These are phyloP conservation scores for Polietes domitor DNA, from an alignment of 2,888 invertebrate species.

Conservation along the genomic window DNA sequence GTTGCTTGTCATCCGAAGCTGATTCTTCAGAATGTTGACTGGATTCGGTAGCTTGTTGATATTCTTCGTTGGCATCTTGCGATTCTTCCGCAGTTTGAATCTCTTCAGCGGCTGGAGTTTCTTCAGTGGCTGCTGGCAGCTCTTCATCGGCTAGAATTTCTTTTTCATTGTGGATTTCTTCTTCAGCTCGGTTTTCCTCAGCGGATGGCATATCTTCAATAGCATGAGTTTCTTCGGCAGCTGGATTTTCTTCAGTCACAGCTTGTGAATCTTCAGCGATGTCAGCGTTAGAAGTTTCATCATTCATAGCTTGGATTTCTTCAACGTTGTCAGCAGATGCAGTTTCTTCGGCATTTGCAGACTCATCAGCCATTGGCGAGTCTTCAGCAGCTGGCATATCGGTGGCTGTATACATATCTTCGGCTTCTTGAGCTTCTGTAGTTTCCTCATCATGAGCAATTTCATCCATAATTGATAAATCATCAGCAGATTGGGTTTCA, in stretches of 20 bases:
- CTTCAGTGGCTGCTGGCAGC: not conserved
- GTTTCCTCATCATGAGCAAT: too few relatives aligned
- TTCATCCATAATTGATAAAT: too few relatives aligned
- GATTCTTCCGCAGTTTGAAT: not conserved
- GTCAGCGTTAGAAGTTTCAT: conserved; percentile 54
- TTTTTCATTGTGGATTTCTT: not conserved
- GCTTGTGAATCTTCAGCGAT: not conserved
- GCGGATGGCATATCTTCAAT: not conserved
- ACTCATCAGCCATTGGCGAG: not conserved
- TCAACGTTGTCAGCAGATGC: not conserved
- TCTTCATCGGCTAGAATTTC: conserved; percentile 11
- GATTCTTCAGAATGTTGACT: not conserved
- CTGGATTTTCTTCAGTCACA: not conserved
- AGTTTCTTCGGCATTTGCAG: not conserved
- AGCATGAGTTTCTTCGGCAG: conserved; percentile 7
- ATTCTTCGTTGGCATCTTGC: not conserved
- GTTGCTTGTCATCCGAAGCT: not conserved
- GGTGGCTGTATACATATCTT: not conserved
- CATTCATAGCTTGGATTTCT: not conserved
- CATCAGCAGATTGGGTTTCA: too few relatives aligned
- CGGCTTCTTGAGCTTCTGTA: conserved; percentile 20
- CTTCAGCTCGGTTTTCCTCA: not conserved
- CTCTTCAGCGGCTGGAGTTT: not conserved
- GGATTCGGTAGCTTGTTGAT: not conserved
- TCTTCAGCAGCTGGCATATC: not conserved